Percentiles rank a stretch among this genome's conserved stretches.
These are phyloP conservation scores for Ptychadena robeensis DNA, from an alignment of 2,797 vertebrate species.

Conservation along the genomic window DNA sequence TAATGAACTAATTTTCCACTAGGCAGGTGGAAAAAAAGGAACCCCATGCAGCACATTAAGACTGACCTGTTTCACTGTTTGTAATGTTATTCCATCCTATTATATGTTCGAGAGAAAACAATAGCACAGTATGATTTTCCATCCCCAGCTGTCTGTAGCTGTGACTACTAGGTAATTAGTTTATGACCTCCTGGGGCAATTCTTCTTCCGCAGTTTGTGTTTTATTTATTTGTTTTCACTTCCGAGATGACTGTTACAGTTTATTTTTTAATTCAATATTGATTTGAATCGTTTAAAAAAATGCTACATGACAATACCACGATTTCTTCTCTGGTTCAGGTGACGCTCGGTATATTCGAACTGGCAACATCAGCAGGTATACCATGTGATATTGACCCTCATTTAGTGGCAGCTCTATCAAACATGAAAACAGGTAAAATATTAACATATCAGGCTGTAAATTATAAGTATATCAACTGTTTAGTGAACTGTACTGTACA, in stretches of 20 bases:
- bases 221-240: constrained; percentile 38
- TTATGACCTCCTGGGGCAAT: constrained; percentile 33
- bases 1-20: constrained; percentile 58
- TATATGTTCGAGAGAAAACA: constrained; percentile 37
- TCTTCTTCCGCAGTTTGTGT: constrained; percentile 13
- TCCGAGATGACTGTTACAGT: constrained; percentile 7
- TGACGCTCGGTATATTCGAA: constrained; percentile 85
- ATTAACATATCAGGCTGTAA: not conserved
- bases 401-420: constrained; percentile 80
- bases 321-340: constrained; percentile 70
- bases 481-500: too few species aligned
- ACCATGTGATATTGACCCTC: constrained; percentile 86
- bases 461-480: not conserved
- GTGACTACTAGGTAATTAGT: constrained; percentile 34
- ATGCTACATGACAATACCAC: constrained; percentile 4
- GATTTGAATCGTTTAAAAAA: not conserved
- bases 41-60: constrained; percentile 42
- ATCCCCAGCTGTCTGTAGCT: constrained; percentile 28
- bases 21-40: constrained; percentile 51
- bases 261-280: constrained; percentile 4
- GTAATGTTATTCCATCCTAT: constrained; percentile 48
- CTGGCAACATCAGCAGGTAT: constrained; percentile 87
- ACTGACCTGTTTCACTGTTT: constrained; percentile 50
- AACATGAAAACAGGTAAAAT: constrained; percentile 82
- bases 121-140: constrained; percentile 56